Evolutionary conservation across 2,888 invertebrate species (phyloP).

Genomic region (Periphyllus acericola): DNA sequence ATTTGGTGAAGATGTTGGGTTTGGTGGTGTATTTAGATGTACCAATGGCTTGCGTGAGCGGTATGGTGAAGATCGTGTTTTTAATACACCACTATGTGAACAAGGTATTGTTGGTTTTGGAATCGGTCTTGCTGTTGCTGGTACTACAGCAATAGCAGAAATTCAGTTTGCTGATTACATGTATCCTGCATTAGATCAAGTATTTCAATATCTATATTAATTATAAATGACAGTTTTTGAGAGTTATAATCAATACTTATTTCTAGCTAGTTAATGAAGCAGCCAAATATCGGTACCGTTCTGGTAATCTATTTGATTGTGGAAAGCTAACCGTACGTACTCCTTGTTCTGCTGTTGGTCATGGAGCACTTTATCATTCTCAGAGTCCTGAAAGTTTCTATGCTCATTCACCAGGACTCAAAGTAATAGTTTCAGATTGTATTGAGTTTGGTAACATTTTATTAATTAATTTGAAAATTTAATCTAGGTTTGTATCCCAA

Average conservation of each 20-base stretch:
- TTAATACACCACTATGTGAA: slow-evolving; percentile 96
- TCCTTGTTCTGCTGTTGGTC: slow-evolving; percentile 97
- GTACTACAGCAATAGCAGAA: slow-evolving; percentile 95
- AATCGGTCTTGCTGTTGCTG: slow-evolving; percentile 90
- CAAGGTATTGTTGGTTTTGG: slow-evolving; percentile 98
- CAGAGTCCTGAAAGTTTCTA: slow-evolving; percentile 98
- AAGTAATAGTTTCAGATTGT: slow-evolving; percentile 70
- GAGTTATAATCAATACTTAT: neutral
- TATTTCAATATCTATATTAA: slow-evolving; percentile 67
- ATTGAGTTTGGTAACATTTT: neutral
- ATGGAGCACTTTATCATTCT: slow-evolving; percentile 97
- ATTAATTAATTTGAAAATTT: neutral
- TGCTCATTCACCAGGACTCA: slow-evolving; percentile 92
- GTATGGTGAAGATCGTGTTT: slow-evolving; percentile 91
- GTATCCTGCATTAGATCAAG: slow-evolving; percentile 98
- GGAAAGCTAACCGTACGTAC: slow-evolving; percentile 91
- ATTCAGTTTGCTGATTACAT: slow-evolving; percentile 99
- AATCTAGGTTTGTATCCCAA: too few species aligned
- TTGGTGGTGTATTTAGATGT: slow-evolving; percentile 98
- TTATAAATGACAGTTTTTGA: neutral
- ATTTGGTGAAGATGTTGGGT: slow-evolving; percentile 98
- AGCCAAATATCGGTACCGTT: slow-evolving; percentile 93
- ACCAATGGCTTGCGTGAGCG: slow-evolving; percentile 91
- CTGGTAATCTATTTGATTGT: slow-evolving; percentile 88
- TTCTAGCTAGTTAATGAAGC: slow-evolving; percentile 85